Evolutionary conservation across 2,113 vertebrate genomes (phyloP), one percentile per base, ranked within the genome.

Genomic region (Motacilla alba): DNA sequence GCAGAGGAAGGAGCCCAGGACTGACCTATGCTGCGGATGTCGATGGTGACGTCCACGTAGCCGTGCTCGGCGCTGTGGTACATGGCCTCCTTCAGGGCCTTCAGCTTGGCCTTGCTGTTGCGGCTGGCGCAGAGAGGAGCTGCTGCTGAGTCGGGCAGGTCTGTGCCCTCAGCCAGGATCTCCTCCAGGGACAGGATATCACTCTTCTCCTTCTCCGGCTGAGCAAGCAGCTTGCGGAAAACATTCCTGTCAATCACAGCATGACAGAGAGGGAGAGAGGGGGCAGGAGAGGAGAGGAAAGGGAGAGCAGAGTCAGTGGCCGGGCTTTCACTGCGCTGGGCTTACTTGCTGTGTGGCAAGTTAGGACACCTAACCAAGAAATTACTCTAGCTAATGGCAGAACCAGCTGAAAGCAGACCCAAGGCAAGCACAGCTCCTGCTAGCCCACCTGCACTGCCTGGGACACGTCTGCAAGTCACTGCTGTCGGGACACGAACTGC

Each of bases 31-130:
- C 99, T 99, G 63, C 99, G 98, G 95, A 99, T 99, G 69, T 99
- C 99, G 74, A 99, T 99, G 95, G 99, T 99, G 92, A 99, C 99
- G 93, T 99, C 99, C 85, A 99, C 99, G 10, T 99, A 99, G 55
- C 99, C 98, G 0, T 99, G 99, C 92, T 99, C 99, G 0, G 99
- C 97, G 11, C 99, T 99, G 98, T 99, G 99, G 96, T 99, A 99
- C 99, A 99, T 99, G 96, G 99, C 99, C 96, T 99, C 99, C 96
- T 98, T 99, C 93, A 99, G 97, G 64, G 99, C 99, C 97, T 99
- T 99, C 80, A 99, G 98, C 96, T 98, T 99, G 98, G 99, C 99
- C 95, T 99, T 99, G 97, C 99, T 99, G 58, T 98, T 98, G 76
- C 99, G 98, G 95, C 98, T 98, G 96, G 99, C 96, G 0, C 99